Conservation (phyloP, 92 coral and sea anemone species). For the Epizoanthus fatuus region DNA sequence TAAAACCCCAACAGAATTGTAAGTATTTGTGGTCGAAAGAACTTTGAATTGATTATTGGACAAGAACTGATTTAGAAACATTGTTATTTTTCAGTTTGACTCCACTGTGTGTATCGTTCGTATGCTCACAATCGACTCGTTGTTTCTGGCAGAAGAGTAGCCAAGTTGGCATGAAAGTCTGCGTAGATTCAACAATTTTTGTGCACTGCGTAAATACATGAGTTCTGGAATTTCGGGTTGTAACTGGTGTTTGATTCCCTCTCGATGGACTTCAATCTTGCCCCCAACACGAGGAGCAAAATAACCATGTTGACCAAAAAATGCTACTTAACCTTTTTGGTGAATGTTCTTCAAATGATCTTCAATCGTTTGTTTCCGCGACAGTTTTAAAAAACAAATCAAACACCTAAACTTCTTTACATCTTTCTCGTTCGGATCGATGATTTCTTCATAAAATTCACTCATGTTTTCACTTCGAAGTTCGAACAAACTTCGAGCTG, state of each 20-base stretch:
- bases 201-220: background rate
- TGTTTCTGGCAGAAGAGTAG: constrained; percentile 24
- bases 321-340: too few relatives aligned
- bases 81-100: constrained; percentile 19
- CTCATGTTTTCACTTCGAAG: too few relatives aligned
- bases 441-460: too few relatives aligned
- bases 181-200: background rate
- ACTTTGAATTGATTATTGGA: constrained; percentile 5
- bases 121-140: background rate
- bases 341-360: too few relatives aligned
- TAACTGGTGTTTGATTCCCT: constrained; percentile 22
- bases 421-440: too few relatives aligned
- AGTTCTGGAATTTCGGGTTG: background rate
- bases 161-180: constrained; percentile 39
- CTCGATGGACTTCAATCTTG: constrained; percentile 26
- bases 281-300: background rate
- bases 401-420: too few relatives aligned
- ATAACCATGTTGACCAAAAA: too few relatives aligned
- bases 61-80: constrained; percentile 8
- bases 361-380: too few relatives aligned
- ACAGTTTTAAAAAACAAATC: too few relatives aligned
- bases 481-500: too few relatives aligned
- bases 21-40: background rate
- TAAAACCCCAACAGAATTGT: constrained; percentile 9
- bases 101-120: background rate